Evolutionary conservation across 2,888 invertebrate species (phyloP).

Genomic region (Trachelus stipa): DNA sequence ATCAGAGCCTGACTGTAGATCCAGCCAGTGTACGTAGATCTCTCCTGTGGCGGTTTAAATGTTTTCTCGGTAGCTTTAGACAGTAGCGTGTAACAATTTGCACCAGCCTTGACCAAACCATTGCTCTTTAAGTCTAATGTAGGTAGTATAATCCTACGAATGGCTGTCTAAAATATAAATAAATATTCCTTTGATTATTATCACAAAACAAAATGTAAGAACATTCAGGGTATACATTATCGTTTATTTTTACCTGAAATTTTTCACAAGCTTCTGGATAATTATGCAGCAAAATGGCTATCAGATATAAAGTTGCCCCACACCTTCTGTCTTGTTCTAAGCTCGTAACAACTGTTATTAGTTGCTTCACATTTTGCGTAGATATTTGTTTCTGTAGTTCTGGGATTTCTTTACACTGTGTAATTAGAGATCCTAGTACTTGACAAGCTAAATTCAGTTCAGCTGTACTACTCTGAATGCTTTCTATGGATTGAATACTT

Average conservation of each 20-base stretch:
- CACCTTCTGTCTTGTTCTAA: conserved; percentile 31
- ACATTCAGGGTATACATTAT: not conserved
- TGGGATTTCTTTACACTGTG: conserved; percentile 45
- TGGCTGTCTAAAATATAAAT: conserved; percentile 39
- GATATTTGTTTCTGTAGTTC: conserved; percentile 59
- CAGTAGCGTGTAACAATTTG: conserved; percentile 54
- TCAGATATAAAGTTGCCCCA: conserved; percentile 46
- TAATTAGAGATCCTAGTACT: conserved; percentile 43
- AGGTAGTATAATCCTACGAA: conserved; percentile 47
- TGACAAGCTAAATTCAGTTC: conserved; percentile 47
- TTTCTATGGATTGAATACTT: conserved; percentile 48
- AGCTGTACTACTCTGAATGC: conserved; percentile 32
- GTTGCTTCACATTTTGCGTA: conserved; percentile 54
- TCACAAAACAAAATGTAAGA: not conserved
- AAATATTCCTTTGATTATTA: not conserved
- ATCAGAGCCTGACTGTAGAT: conserved; percentile 49
- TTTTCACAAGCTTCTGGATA: conserved; percentile 58
- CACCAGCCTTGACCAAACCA: conserved; percentile 47
- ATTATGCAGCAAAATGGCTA: conserved; percentile 52
- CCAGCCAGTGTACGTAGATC: conserved; percentile 42
- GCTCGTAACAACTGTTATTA: conserved; percentile 44
- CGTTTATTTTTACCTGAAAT: conserved; percentile 46
- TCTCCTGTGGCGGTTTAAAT: conserved; percentile 47
- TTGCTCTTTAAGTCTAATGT: conserved; percentile 48
- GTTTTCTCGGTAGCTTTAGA: conserved; percentile 50